Conservation (phyloP, 2,113 vertebrate genomes). For the Zosterops hypoxanthus region DNA sequence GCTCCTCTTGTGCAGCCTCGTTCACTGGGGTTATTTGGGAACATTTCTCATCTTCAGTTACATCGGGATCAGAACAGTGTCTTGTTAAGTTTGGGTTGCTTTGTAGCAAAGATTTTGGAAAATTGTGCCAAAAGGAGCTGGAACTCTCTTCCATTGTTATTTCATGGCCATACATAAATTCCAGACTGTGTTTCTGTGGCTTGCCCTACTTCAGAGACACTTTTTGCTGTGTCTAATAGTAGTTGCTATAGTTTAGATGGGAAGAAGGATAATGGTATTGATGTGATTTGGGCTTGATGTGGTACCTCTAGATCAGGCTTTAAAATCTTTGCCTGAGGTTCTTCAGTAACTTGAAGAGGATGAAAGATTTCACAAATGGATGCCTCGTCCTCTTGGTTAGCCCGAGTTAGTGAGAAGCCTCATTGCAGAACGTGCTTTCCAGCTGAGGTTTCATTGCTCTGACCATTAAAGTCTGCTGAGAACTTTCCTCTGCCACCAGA, state of each 20-base stretch:
- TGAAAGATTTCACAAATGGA: neutral
- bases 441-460: neutral
- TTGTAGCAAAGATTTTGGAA: neutral
- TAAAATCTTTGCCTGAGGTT: neutral
- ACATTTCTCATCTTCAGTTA: neutral
- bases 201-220: neutral
- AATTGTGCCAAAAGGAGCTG: neutral
- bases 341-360: neutral
- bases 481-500: neutral
- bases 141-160: neutral
- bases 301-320: neutral
- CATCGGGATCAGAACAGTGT: neutral
- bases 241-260: neutral
- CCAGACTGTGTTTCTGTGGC: neutral
- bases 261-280: neutral
- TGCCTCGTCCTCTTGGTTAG: neutral
- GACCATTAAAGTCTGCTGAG: neutral
- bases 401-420: neutral
- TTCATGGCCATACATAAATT: neutral
- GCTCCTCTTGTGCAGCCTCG: neutral
- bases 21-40: neutral
- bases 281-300: neutral
- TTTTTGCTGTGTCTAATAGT: neutral
- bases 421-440: neutral
- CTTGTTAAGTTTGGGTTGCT: neutral